Evolutionary conservation across 2,113 vertebrate genomes (phyloP).

Genomic region (Percina caprodes): DNA sequence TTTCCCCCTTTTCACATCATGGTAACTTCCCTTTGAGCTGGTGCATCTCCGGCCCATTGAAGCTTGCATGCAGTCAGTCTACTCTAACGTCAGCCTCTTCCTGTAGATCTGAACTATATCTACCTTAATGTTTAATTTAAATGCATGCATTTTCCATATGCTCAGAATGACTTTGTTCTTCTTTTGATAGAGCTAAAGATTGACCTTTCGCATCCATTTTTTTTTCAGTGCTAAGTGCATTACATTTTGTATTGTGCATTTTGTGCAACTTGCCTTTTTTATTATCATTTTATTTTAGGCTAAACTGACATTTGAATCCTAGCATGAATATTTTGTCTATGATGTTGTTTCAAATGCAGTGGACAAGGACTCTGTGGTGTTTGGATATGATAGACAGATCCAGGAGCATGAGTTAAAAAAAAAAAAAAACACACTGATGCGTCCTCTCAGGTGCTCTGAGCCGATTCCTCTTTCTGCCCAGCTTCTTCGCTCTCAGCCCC

Average conservation of each 20-base stretch:
- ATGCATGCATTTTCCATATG: slow-evolving; percentile 74
- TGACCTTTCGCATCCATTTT: slow-evolving; percentile 37
- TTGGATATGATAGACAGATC: slow-evolving; percentile 18
- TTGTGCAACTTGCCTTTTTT: slow-evolving; percentile 32
- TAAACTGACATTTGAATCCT: slow-evolving; percentile 28
- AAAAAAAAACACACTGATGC: slow-evolving; percentile 1
- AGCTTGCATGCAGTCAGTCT: slow-evolving; percentile 65
- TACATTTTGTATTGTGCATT: slow-evolving; percentile 42
- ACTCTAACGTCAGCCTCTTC: slow-evolving; percentile 51
- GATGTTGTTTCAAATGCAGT: slow-evolving; percentile 27
- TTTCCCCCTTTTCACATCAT: slow-evolving; percentile 14
- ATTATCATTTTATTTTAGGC: slow-evolving; percentile 7
- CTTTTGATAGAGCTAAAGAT: slow-evolving; percentile 30
- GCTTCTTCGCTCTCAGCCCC: slow-evolving; percentile 45
- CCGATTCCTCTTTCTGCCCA: slow-evolving; percentile 39
- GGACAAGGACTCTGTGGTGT: slow-evolving; percentile 33
- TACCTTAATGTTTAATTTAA: slow-evolving; percentile 65
- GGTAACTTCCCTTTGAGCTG: slow-evolving; percentile 29
- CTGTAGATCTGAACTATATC: slow-evolving; percentile 43
- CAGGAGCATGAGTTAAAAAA: slow-evolving; percentile 32
- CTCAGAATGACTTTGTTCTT: slow-evolving; percentile 47
- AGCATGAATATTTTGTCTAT: slow-evolving; percentile 32
- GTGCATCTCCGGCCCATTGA: slow-evolving; percentile 22
- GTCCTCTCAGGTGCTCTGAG: slow-evolving; percentile 66
- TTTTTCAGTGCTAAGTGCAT: slow-evolving; percentile 14